Base-by-base conservation (phyloP, 1,140 invertebrate species). In the Bombus impatiens region DNA sequence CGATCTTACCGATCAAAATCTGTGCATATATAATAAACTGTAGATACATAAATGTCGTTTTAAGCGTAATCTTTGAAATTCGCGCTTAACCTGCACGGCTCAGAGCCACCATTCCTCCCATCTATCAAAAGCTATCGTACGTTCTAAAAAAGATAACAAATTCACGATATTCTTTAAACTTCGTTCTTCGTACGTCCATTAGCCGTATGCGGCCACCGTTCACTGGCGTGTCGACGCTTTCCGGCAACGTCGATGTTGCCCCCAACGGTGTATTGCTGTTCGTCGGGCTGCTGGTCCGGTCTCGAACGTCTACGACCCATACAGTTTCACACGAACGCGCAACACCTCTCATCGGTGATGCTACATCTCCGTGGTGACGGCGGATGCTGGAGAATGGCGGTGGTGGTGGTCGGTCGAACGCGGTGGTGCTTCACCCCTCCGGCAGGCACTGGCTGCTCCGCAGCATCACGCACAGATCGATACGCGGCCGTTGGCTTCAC, bases 401-500 rank as follows among this genome's bases (percentile, higher is more conserved):
- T 40, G 68, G 67, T 40, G 35, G 35, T 25, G 35, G 35, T n/a
- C 35, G 35, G 18, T 37, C 67, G 65, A 68, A 68, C 32, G 35
- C n/a, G 78, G 81, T 76, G 76, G 78, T 81, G 44, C 53, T 71
- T 37, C 57, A 53, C 44, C 84, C 59, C 78, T 53, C 42, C 53
- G 18, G n/a, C 68, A 59, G 18, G 35, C 68, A 59, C 74, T n/a
- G 53, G 53, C 57, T 78, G 77, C 68, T 78, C 82, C 44, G 76
- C 84, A 78, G 82, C 80, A 86, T 86, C 77, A 85, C 88, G 78
- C 76, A 75, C 62, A 84, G 90, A 93, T 93, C 92, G 92, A 93
- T 93, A 93, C 89, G 67, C 76, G 75, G 79, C 87, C 85, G 83
- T 82, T 74, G 62, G 85, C 88, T 87, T 88, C 67, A 65, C 77